Evolutionary conservation across 2,113 vertebrate species (phyloP), one percentile per base, ranked within the genome.

Genomic region (Aegotheles bennettii): DNA sequence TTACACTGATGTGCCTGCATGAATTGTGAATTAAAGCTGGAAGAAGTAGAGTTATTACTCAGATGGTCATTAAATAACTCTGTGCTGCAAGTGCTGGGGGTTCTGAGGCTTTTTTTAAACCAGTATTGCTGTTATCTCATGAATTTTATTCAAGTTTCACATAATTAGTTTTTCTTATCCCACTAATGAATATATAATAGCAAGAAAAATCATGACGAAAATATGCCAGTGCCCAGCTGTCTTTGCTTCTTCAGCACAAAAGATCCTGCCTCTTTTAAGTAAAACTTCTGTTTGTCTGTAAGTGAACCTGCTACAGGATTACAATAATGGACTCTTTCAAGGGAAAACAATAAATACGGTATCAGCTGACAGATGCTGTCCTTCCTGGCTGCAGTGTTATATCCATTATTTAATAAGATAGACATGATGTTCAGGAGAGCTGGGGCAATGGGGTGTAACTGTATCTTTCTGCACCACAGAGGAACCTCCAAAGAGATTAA

Each of bases 361-460:
- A 90, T 96, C 78, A 0, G 71, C 87, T 97, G 90, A 80, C 95
- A 95, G 93, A 91, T 93, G 91, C 90, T 76, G 84, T 85, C 93
- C 94, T 94, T 91, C 67, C 84, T 70, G 78, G 47, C 87, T 93
- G 87, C 38, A 16, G 63, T 90, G 82, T 90, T 93, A 26, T 80
- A 94, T 96, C 92, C 71, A 95, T 97, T 97, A 96, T 97, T 96
- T 23, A 96, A 43, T 83, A 80, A 73, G 94, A 43, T 74, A 73
- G 93, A 93, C 82, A n/a, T 6, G 70, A 88, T 95, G 95, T 83
- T 93, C 87, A 64, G 87, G 54, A 70, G 75, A 93, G 74, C 36
- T 1, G 81, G 94, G 80, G 87, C 0, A 1, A 38, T 95, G 94
- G 82, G 65, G 93, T 96, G 96, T 95, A 96, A 97, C 82, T 40